These are phyloP conservation scores for Erannis defoliaria DNA, from an alignment of 2,888 invertebrate genomes.

Conservation along the genomic window DNA sequence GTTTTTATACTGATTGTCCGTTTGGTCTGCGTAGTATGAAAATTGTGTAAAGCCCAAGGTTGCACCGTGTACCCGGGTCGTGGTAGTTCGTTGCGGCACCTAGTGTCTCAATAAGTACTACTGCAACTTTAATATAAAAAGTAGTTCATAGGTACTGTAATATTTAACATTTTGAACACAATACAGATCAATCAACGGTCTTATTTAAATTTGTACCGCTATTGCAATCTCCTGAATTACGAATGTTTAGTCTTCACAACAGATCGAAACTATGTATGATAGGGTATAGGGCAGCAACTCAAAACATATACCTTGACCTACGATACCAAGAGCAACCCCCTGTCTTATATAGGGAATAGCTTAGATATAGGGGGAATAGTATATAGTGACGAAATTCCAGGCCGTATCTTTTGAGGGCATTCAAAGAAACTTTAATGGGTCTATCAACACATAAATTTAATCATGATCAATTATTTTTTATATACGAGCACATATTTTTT, in stretches of 20 bases:
- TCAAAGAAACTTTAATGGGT: no score
- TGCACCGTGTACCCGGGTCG: constrained; percentile 64
- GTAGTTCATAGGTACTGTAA: constrained; percentile 12
- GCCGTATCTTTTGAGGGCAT: no score
- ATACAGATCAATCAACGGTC: constrained; percentile 13
- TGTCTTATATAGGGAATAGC: no score
- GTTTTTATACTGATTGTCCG: constrained; percentile 78
- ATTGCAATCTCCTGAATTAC: not conserved
- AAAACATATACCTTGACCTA: no score
- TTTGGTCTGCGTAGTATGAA: constrained; percentile 73
- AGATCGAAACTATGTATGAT: not conserved
- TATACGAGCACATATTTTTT: no score
- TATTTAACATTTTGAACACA: constrained; percentile 19
- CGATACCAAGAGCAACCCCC: no score
- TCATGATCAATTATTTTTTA: no score
- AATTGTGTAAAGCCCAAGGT: constrained; percentile 84
- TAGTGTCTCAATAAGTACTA: constrained; percentile 64
- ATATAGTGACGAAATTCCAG: no score
- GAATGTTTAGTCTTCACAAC: not conserved
- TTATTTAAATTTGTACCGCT: constrained; percentile 5
- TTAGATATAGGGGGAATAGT: no score
- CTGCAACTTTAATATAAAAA: constrained; percentile 27
- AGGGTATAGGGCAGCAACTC: no score
- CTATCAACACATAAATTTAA: no score
- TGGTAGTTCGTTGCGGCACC: constrained; percentile 68